Base-by-base conservation (phyloP, 2,797 vertebrate species). In the Tangara arthus region DNA sequence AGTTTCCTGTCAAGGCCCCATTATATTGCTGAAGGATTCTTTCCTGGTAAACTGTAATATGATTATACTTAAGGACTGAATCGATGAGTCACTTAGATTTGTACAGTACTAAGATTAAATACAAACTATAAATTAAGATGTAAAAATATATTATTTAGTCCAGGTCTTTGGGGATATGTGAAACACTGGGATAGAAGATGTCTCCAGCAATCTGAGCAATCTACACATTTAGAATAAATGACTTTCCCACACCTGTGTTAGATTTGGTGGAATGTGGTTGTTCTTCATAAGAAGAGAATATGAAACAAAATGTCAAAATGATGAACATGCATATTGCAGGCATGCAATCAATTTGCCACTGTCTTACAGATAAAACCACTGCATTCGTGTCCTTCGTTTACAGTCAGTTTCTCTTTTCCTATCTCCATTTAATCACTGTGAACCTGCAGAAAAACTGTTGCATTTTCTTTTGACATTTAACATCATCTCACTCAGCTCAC, bases 391-490 rank as follows among this genome's bases (percentile, higher is more conserved):
- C 55, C 49, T 83, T 87, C 1, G 0, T 80, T 90, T 95, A 89
- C 37, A 70, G 66, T 52, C 56, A 94, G 90, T 73, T 90, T 88
- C 64, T 84, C 86, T 89, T 90, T 78, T 82, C 60, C 92, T 92
- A 66, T 93, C 81, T 97, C 86, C 59, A 49, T 71, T 76, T 65
- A 96, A 96, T 95, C 89, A 83, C 60, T 53, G 66, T 65, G 90
- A 96, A 94, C 60, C 83, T 90, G 77, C 65, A 95, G 92, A 95
- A 61, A 97, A 91, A 92, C 89, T 59, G 89, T 91, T 93, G 87
- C 91, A 37, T 97, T 97, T 97, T 94, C 95, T 96, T 97, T 86
- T 96, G 95, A 97, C 96, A 96, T 96, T 96, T 97, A 95, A 82
- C 91, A 95, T 95, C 63, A 82, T 91, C 92, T 95, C 72, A 91